Conservation (phyloP, 2,797 vertebrate species). For the Smutsia temminckii region DNA sequence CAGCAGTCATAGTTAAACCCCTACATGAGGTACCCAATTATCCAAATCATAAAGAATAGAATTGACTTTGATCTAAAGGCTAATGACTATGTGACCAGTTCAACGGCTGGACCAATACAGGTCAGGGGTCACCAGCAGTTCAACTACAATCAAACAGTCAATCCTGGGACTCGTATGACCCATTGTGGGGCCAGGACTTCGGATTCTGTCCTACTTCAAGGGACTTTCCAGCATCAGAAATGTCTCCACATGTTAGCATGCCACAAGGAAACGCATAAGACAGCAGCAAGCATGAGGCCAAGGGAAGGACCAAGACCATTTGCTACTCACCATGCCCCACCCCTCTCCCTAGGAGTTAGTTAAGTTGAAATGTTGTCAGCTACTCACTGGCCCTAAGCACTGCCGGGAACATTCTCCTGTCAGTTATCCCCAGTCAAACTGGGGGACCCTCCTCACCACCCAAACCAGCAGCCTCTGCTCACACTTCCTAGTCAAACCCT, state of each 20-base stretch:
- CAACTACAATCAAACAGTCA: background rate
- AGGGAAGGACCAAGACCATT: background rate
- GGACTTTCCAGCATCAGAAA: background rate
- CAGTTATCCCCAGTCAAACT: background rate
- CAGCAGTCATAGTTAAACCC: background rate
- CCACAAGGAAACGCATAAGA: background rate
- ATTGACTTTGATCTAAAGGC: conserved; percentile 27
- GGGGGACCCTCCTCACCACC: background rate
- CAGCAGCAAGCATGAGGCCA: background rate
- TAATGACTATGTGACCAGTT: background rate
- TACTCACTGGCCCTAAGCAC: background rate
- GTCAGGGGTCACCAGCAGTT: background rate
- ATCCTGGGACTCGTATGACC: background rate
- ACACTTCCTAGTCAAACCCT: background rate
- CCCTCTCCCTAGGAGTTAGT: background rate
- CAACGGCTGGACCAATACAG: background rate
- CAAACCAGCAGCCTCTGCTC: background rate
- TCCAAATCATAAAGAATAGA: conserved; percentile 4
- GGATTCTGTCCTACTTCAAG: background rate
- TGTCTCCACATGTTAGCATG: background rate
- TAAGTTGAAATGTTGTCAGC: background rate
- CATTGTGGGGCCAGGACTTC: background rate
- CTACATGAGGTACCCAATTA: background rate
- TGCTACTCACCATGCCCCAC: background rate
- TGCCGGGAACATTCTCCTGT: background rate